Evolutionary conservation across 2,888 invertebrate species (phyloP).

Genomic region (Cosmia pyralina): DNA sequence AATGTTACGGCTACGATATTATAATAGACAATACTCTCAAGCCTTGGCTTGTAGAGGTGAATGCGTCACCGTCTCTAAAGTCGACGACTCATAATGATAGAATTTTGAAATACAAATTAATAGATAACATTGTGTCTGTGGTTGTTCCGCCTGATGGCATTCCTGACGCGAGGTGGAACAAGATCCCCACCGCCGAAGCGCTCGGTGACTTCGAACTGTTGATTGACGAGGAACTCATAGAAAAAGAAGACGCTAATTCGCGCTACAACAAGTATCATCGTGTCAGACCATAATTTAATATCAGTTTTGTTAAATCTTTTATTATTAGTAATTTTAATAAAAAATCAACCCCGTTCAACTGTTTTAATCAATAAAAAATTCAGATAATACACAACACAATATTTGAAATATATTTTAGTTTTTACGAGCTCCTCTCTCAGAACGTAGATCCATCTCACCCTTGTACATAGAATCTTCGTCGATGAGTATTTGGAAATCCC

Average conservation of each 20-base stretch:
- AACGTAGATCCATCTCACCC: constrained; percentile 80
- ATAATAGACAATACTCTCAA: constrained; percentile 98
- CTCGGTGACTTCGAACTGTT: constrained; percentile 96
- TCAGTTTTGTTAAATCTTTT: background rate
- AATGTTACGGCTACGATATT: constrained; percentile 99
- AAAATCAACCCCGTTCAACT: constrained; percentile 5
- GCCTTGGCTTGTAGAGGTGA: constrained; percentile 98
- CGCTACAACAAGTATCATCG: constrained; percentile 75
- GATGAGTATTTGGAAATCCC: constrained; percentile 93
- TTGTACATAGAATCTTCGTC: constrained; percentile 94
- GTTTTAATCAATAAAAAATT: constrained; percentile 30
- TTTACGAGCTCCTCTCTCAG: constrained; percentile 53
- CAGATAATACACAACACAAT: background rate
- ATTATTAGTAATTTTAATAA: constrained; percentile 8
- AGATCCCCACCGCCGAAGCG: constrained; percentile 93
- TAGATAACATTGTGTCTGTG: constrained; percentile 97
- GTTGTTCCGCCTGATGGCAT: constrained; percentile 96
- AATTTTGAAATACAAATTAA: constrained; percentile 97
- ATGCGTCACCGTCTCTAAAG: constrained; percentile 98
- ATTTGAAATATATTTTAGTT: constrained; percentile 29
- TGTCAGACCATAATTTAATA: constrained; percentile 53
- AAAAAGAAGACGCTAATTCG: constrained; percentile 90
- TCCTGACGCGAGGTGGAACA: constrained; percentile 97
- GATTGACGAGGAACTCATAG: constrained; percentile 95
- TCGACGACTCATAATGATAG: constrained; percentile 98